Evolutionary conservation across 2,797 vertebrate genomes (phyloP).

Genomic region (Danionella dracula): DNA sequence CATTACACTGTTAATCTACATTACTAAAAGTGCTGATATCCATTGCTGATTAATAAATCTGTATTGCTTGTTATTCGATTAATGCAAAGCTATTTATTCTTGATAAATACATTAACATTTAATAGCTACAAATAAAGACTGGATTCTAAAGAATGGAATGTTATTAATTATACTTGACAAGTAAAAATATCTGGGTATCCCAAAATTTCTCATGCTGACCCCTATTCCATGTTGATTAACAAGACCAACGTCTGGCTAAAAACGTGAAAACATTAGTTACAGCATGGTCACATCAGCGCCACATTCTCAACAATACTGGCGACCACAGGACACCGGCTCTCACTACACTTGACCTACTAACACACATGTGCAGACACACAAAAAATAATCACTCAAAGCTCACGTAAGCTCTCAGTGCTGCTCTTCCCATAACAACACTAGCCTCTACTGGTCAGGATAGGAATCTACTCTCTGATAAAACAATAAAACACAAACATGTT

Average conservation of each 20-base stretch:
- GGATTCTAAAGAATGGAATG: too few species aligned
- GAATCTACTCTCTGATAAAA: slow-evolving; percentile 15
- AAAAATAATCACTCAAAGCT: not conserved
- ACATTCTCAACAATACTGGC: slow-evolving; percentile 45
- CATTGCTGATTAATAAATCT: too few species aligned
- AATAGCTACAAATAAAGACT: too few species aligned
- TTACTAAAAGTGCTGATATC: too few species aligned
- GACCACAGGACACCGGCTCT: slow-evolving; percentile 37
- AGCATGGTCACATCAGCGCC: not conserved
- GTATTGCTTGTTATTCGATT: too few species aligned
- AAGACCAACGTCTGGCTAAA: slow-evolving; percentile 57
- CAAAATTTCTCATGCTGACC: not conserved
- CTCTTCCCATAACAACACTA: slow-evolving; percentile 17
- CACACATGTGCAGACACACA: not conserved
- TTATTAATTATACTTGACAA: too few species aligned
- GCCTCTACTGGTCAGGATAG: slow-evolving; percentile 31
- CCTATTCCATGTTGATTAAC: not conserved
- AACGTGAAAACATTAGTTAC: not conserved
- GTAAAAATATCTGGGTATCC: too few species aligned
- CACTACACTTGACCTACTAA: slow-evolving; percentile 41
- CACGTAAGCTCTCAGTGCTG: not conserved
- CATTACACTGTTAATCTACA: too few species aligned
- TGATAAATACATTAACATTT: too few species aligned
- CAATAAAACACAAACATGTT: not conserved
- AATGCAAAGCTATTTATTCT: too few species aligned